Percentiles rank a stretch among this genome's conserved stretches.
phyloP scores from a whole-genome alignment of 2,113 vertebrate species.

The Rhagologus leucostigma region DNA sequence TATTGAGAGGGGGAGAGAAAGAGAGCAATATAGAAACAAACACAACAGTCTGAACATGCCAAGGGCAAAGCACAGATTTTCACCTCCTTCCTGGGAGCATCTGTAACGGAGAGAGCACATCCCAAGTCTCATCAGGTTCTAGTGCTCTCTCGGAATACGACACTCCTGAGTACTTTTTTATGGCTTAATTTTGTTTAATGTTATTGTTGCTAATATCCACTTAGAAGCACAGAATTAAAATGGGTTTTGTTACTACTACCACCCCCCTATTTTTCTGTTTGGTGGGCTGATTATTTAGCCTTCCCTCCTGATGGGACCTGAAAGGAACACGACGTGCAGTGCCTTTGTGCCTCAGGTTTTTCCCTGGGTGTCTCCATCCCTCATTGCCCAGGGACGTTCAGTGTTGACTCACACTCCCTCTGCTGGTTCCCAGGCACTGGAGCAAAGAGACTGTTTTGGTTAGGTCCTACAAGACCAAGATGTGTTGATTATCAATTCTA shows the following conservation, averaged over 20 bases:
- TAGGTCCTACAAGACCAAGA: neutral
- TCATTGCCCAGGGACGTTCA: neutral
- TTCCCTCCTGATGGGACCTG: neutral
- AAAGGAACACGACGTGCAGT: neutral
- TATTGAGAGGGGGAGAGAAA: neutral
- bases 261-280: neutral
- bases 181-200: conserved; percentile 14
- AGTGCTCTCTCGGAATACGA: neutral
- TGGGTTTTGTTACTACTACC: neutral
- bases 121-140: neutral
- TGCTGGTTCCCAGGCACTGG: conserved; percentile 32
- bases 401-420: conserved; percentile 40
- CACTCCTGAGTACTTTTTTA: neutral
- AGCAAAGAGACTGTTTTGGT: neutral
- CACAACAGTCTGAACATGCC: conserved; percentile 16
- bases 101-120: neutral
- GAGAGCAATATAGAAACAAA: conserved; percentile 4
- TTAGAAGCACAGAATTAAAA: conserved; percentile 19
- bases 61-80: conserved; percentile 36
- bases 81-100: neutral
- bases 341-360: neutral
- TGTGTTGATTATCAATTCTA: neutral
- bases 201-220: conserved; percentile 40
- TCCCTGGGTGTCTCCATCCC: neutral
- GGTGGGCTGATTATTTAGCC: neutral